phyloP scores from a whole-genome alignment of 2,113 vertebrate genomes.

The Stercorarius parasiticus region DNA sequence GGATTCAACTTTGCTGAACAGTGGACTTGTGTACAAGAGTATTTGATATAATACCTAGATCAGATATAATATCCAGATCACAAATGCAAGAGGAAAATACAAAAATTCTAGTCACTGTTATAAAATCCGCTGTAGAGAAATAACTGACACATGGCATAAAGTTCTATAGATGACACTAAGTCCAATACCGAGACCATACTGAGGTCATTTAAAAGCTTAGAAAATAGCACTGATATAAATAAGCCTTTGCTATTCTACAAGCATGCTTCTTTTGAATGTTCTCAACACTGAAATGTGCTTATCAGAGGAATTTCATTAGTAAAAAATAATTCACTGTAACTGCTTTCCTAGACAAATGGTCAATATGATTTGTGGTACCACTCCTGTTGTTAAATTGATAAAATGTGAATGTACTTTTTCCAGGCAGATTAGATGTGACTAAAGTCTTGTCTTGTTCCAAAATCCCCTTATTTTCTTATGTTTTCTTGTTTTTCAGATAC shows the following conservation, averaged over 20 bases:
- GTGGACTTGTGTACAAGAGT: background rate
- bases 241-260: background rate
- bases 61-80: background rate
- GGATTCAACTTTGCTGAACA: background rate
- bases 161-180: background rate
- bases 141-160: background rate
- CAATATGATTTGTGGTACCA: background rate
- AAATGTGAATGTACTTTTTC: background rate
- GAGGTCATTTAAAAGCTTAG: background rate
- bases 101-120: background rate
- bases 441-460: background rate
- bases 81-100: background rate
- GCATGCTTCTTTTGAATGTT: background rate
- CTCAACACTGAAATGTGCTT: background rate
- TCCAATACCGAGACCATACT: background rate
- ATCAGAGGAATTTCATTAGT: slow-evolving; percentile 24
- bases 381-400: slow-evolving; percentile 1
- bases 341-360: background rate
- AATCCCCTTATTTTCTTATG: background rate
- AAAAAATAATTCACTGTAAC: slow-evolving; percentile 15
- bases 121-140: background rate
- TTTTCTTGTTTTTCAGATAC: background rate
- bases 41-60: background rate
- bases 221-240: background rate
- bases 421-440: background rate